These are phyloP conservation scores for Poeciliopsis infans DNA, from an alignment of 2,797 vertebrate species.

Conservation along the genomic window DNA sequence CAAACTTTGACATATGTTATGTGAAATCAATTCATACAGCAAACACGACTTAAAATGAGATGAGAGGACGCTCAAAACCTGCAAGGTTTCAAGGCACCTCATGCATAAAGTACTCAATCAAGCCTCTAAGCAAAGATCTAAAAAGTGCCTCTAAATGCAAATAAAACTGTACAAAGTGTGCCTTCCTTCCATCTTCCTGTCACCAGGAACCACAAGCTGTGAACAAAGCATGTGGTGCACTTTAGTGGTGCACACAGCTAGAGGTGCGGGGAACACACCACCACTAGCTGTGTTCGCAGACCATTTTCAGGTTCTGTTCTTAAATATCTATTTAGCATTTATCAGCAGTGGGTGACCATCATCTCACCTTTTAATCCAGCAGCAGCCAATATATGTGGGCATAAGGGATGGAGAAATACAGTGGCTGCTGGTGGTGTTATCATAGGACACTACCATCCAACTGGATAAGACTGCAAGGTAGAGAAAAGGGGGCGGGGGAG, in stretches of 20 bases:
- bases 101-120: not conserved
- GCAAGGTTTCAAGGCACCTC: not conserved
- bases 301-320: constrained; percentile 73
- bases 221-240: too few species aligned
- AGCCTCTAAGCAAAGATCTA: constrained; percentile 11
- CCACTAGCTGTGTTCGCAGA: constrained; percentile 48
- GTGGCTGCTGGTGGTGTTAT: constrained; percentile 46
- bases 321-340: constrained; percentile 68
- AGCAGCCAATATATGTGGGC: constrained; percentile 38
- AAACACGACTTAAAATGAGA: constrained; percentile 1
- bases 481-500: constrained; percentile 22
- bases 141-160: constrained; percentile 23
- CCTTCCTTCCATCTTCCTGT: not conserved
- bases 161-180: not conserved
- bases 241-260: not conserved
- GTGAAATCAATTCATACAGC: not conserved
- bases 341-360: constrained; percentile 69
- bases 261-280: not conserved
- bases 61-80: not conserved
- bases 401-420: constrained; percentile 20
- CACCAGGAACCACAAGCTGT: too few species aligned
- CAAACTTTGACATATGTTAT: not conserved
- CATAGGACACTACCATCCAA: constrained; percentile 39
- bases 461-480: constrained; percentile 34
- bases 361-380: constrained; percentile 73